Evolutionary conservation across 2,888 invertebrate genomes (phyloP).

Genomic region (Cantharis nigra): DNA sequence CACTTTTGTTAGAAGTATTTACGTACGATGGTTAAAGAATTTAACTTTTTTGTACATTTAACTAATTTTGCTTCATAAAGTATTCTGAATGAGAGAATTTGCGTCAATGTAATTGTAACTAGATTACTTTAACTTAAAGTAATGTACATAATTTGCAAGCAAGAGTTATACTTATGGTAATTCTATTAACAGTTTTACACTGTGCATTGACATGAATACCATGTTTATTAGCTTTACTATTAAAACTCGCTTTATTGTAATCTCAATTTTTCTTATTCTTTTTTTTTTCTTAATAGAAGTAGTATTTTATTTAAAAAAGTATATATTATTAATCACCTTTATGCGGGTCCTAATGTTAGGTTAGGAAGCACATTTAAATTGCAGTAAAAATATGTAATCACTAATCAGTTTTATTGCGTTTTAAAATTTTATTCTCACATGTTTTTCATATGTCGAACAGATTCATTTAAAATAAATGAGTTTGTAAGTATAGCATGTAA

Average conservation of each 20-base stretch:
- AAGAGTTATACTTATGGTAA: slow-evolving; percentile 1
- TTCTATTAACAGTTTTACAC: neutral
- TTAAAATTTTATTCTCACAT: neutral
- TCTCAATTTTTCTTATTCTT: neutral
- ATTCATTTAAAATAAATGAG: neutral
- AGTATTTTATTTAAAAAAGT: neutral
- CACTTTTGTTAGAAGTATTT: neutral
- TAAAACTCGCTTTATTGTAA: neutral
- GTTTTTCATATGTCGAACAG: neutral
- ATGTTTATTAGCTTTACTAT: neutral
- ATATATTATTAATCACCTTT: too few species aligned
- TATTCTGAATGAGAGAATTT: slow-evolving; percentile 17
- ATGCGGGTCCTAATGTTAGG: neutral
- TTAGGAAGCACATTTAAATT: neutral
- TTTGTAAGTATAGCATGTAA: neutral
- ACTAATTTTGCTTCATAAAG: slow-evolving; percentile 8
- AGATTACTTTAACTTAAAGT: slow-evolving; percentile 8
- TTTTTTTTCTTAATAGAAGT: neutral
- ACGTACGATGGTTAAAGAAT: neutral
- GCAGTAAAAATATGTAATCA: neutral
- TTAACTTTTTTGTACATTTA: neutral
- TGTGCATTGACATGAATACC: neutral
- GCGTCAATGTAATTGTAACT: slow-evolving; percentile 14
- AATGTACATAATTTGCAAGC: slow-evolving; percentile 17
- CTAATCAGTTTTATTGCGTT: neutral